Evolutionary conservation across 1,140 invertebrate species (phyloP), one percentile per base, ranked within the genome.

Genomic region (Acromyrmex heyeri): DNA sequence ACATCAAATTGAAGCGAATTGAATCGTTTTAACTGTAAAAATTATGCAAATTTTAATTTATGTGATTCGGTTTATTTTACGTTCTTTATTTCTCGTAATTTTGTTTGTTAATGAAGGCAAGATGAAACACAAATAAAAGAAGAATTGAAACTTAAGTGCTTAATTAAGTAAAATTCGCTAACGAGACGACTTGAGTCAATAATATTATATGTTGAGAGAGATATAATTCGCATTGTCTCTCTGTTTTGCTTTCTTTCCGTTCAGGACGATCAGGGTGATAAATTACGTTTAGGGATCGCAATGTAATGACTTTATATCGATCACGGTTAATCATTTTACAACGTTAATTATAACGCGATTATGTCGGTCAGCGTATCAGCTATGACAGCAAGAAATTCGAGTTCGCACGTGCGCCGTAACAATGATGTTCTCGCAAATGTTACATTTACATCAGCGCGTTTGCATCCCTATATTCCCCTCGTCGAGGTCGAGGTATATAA

Each of bases 281-380:
- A 76, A 85, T 85, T 38, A 24, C 44, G n/a, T 62, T 62, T 7
- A 24, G n/a, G 18, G 69, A 18, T 75, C 18, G 18, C 27, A 27
- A 2, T 50, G 7, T 62, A 75, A 75, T 27, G 81, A 76, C 24
- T 53, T 69, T 30, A 57, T 79, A 21, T 48, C 64, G 18, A 69
- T 59, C 16, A 59, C 30, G 12, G 48, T 90, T 89, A 79, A 90
- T 90, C 50, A 85, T 85, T 34, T 38, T 55, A 50, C 57, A 27
- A 62, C 38, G 67, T 87, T 89, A 87, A 87, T 90, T 87, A 90
- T 73, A 30, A 69, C 67, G 73, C 48, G 72, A 90, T 89, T 90
- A 89, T 83, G 61, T 88, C 64, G 61, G 67, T 81, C 85, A 83
- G 48, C 50, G n/a, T 21, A 48, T 12, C 73, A 34, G 44, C 34